Evolutionary conservation across 2,888 invertebrate genomes (phyloP), one percentile per base, ranked within the genome.

Genomic region (Mesopsocus fuscifrons): DNA sequence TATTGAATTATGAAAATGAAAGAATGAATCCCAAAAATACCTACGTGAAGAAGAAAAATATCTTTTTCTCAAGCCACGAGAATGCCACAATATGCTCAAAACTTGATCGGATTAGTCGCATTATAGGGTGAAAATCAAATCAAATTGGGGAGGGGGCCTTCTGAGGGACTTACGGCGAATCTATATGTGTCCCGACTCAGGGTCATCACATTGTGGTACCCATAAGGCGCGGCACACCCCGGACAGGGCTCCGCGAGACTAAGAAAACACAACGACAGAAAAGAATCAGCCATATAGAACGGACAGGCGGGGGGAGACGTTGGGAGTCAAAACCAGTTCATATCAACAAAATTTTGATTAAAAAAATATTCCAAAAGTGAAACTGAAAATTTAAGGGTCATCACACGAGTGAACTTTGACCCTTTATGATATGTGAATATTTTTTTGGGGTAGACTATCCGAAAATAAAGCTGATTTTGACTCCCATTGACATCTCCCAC

Each of bases 171-270:
- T 73, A 88, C 87, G 60, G 85, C 78, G 66, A 97, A 97, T 59
- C 65, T 65, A 56, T 67, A 60, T 11, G 91, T 84, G 60, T 94
- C 77, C 54, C 71, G 74, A 57, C 83, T 88, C 51, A 97, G 72
- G 53, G 73, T 72, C 83, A 97, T 87, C 60, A 89, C 83, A 66
- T 98, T 87, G 59, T 77, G 78, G 69, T 80, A 98, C 55, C 95
- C 94, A 63, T 97, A 98, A 18, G 97, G 94, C 50, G 89, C 81
- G 49, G 83, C 91, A 67, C 97, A 98, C 48, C 73, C 74, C 41
- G 64, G 57, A 55, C 80, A 82, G 49, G 84, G 82, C 58, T 72
- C 71, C 53, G 61, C 59, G 60, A 81, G 68, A 65, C 80, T 81
- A 52, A 47, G 6, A 38, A 17, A n/a, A n/a, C n/a, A n/a, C n/a